These are phyloP conservation scores for Heterocephalus glaber DNA, from an alignment of 2,113 vertebrate species.

Conservation along the genomic window DNA sequence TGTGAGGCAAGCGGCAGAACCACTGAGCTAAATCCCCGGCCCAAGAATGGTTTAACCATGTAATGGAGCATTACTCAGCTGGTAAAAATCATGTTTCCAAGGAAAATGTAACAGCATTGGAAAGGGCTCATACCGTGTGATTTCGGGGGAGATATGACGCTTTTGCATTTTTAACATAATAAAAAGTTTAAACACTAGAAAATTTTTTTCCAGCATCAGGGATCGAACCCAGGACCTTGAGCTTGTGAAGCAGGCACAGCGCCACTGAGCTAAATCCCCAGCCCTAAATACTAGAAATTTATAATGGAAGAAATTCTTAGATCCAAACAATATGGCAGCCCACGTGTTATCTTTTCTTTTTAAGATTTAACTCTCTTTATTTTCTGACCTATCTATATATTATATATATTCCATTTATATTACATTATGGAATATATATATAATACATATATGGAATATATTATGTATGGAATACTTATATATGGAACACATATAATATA, in stretches of 20 bases:
- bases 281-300: not conserved
- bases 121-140: not conserved
- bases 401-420: no score
- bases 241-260: no score
- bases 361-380: not conserved
- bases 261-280: no score
- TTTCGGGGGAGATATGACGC: not conserved
- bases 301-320: not conserved
- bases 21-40: no score
- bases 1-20: no score
- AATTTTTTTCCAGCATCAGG: no score
- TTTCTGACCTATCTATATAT: no score
- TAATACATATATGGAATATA: no score
- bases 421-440: no score
- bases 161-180: constrained; percentile 3
- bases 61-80: not conserved
- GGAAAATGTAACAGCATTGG: not conserved
- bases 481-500: no score
- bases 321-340: not conserved
- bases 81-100: not conserved
- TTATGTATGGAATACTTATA: no score
- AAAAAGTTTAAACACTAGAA: not conserved
- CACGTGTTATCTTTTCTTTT: not conserved
- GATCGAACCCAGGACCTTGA: no score
- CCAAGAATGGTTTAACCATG: not conserved